phyloP scores from a whole-genome alignment of 1,140 invertebrate species.

The Conus betulinus region DNA sequence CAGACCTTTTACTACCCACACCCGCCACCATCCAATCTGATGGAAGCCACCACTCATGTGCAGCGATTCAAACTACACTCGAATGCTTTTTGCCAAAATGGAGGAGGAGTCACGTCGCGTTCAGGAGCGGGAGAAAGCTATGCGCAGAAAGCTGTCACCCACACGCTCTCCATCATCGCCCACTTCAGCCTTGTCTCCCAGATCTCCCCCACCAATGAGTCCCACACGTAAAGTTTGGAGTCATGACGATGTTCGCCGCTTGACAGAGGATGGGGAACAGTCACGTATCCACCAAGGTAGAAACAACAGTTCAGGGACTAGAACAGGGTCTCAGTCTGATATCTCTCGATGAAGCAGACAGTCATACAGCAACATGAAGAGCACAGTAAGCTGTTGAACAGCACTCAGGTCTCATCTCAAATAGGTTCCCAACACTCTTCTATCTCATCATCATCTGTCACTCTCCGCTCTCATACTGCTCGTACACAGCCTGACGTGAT shows the following conservation, averaged over 20 bases:
- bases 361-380: background rate
- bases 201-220: background rate
- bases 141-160: constrained; percentile 76
- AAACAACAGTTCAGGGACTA: background rate
- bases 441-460: constrained; percentile 20
- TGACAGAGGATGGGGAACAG: constrained; percentile 3
- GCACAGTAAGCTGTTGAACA: background rate
- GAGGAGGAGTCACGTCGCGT: constrained; percentile 76
- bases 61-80: constrained; percentile 92
- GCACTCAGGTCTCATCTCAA: background rate
- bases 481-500: constrained; percentile 26
- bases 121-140: constrained; percentile 69
- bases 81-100: constrained; percentile 94
- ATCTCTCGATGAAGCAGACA: background rate
- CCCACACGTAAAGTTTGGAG: constrained; percentile 30
- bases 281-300: background rate
- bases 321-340: background rate
- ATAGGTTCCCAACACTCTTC: background rate
- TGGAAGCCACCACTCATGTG: constrained; percentile 66
- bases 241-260: constrained; percentile 21
- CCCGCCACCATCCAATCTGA: constrained; percentile 33
- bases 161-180: constrained; percentile 40
- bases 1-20: constrained; percentile 30
- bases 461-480: background rate
- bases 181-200: constrained; percentile 52